Conservation (phyloP, 1,140 invertebrate species). For the Phthorimaea operculella region DNA sequence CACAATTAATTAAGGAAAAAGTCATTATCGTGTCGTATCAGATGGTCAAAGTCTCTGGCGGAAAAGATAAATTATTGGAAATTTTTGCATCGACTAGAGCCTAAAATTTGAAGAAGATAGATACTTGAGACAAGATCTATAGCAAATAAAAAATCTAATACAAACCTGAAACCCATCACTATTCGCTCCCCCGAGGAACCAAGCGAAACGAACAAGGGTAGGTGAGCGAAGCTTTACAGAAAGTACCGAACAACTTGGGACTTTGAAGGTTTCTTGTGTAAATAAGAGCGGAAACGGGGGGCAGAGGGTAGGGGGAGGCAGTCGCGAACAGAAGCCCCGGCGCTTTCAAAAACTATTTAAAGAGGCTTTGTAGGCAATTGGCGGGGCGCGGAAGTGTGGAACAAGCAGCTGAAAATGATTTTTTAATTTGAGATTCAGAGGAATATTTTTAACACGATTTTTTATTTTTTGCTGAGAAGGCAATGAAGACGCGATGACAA, state of each 20-base stretch:
- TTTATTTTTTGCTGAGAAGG: no score
- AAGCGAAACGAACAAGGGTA: constrained; percentile 18
- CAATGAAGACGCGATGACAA: no score
- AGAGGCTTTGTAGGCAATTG: constrained; percentile 49
- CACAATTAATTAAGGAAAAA: no score
- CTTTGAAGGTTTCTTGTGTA: constrained; percentile 34
- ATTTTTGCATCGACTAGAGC: no score
- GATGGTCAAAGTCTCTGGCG: no score
- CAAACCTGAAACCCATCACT: background rate
- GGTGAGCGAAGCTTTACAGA: constrained; percentile 21
- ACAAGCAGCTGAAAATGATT: background rate
- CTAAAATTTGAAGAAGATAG: no score
- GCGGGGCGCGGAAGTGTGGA: constrained; percentile 5
- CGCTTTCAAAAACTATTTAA: constrained; percentile 59
- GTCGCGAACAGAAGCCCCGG: constrained; percentile 27
- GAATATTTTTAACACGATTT: no score
- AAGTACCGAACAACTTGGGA: constrained; percentile 27
- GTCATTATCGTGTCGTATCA: no score
- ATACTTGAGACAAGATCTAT: no score
- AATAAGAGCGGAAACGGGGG: constrained; percentile 27
- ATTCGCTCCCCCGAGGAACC: constrained; percentile 10
- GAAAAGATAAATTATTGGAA: no score
- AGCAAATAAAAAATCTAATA: background rate
- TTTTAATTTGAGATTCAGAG: background rate
- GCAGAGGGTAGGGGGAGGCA: constrained; percentile 14